phyloP scores from a whole-genome alignment of 2,888 invertebrate species.

The Merodon equestris region DNA sequence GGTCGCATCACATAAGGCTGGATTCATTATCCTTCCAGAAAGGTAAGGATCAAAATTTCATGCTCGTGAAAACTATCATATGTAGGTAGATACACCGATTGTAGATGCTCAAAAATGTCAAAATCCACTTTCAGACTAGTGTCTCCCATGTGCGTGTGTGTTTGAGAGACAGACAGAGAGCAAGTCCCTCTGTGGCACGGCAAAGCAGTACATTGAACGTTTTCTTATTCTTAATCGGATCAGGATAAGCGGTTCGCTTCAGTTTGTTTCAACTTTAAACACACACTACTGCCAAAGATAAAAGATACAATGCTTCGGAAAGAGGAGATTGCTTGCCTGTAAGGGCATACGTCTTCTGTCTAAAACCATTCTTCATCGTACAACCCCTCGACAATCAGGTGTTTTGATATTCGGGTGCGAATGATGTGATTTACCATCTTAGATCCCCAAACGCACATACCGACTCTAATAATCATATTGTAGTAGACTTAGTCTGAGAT shows the following conservation, averaged over 20 bases:
- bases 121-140: slow-evolving; percentile 37
- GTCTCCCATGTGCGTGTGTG: slow-evolving; percentile 5
- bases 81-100: slow-evolving; percentile 11
- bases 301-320: slow-evolving; percentile 2
- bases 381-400: slow-evolving; percentile 24
- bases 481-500: not conserved
- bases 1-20: too few relatives aligned
- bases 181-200: slow-evolving; percentile 36
- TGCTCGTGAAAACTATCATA: slow-evolving; percentile 53
- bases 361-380: slow-evolving; percentile 1
- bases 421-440: slow-evolving; percentile 49
- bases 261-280: slow-evolving; percentile 34
- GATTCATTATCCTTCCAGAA: slow-evolving; percentile 37
- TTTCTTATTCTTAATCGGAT: slow-evolving; percentile 70
- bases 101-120: slow-evolving; percentile 41
- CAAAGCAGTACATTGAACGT: slow-evolving; percentile 20
- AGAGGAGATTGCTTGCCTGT: slow-evolving; percentile 23
- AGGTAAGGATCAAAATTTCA: slow-evolving; percentile 53
- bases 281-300: too few relatives aligned
- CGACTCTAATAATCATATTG: slow-evolving; percentile 30
- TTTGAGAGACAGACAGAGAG: slow-evolving; percentile 41
- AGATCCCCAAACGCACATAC: not conserved
- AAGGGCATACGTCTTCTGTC: slow-evolving; percentile 1
- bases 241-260: slow-evolving; percentile 68
- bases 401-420: slow-evolving; percentile 30